Evolutionary conservation across 2,797 vertebrate species (phyloP).

Genomic region (Sciurus vulgaris): DNA sequence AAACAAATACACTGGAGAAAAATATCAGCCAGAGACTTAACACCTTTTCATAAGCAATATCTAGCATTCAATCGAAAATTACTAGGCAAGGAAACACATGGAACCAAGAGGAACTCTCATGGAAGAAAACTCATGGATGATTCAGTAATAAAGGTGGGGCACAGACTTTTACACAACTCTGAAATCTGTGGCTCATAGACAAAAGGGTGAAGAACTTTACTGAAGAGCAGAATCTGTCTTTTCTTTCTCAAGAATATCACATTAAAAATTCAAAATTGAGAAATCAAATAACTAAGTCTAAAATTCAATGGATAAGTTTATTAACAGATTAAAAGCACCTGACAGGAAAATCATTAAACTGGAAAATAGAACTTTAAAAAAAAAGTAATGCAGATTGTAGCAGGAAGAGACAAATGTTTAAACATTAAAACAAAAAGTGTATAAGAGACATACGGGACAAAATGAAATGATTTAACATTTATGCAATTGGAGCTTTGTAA

Average conservation of each 20-base stretch:
- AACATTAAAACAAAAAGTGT: neutral
- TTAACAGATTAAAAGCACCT: neutral
- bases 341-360: neutral
- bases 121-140: neutral
- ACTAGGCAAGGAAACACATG: neutral
- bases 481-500: neutral
- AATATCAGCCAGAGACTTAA: neutral
- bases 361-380: neutral
- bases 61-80: constrained; percentile 21
- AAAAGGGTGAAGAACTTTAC: neutral
- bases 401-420: neutral
- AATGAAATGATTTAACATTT: neutral
- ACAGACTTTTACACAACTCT: neutral
- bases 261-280: neutral
- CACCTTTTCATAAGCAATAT: neutral
- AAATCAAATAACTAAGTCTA: neutral
- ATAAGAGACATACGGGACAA: neutral
- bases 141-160: neutral
- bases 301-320: neutral
- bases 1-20: constrained; percentile 6
- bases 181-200: neutral
- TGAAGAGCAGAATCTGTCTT: neutral
- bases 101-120: neutral
- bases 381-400: neutral
- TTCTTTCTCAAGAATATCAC: neutral